Evolutionary conservation across 2,888 invertebrate species (phyloP), one percentile per base, ranked within the genome.

Genomic region (Chloroclystis v-ata): DNA sequence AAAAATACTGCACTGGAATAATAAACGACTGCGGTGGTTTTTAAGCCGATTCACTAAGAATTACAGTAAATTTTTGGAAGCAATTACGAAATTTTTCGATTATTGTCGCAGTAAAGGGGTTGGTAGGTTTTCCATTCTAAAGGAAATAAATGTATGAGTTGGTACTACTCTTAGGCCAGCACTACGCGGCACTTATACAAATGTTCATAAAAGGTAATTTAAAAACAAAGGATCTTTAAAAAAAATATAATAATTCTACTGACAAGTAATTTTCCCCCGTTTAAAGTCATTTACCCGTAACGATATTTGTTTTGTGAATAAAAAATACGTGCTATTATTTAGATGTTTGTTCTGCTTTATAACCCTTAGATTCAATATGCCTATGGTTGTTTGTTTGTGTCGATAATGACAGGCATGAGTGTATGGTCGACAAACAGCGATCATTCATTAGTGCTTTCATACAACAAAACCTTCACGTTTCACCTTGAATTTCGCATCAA

Each of bases 401-500:
- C 37, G 44, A 37, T 54, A 56, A 54, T 52, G 52, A 49, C 46
- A 20, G 5, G 48, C 47, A 40, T 46, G 50, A 24, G 37, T 51
- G 49, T 52, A 32, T 52, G 41, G 37, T 26, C 35, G 49, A 50
- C 56, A 54, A 56, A 48, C 47, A 49, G 44, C 42, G 41, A 50
- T 53, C 53, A 56, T 58, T 56, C 54, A 58, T 56, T 54, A 48
- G 26, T 46, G 8, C 45, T 49, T 48, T 49, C 42, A 42, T 40
- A 44, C 40, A 47, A 52, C 49, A 43, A 54, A 56, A 10, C 52
- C 47, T 50, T 49, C 20, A 35, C 49, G n/a, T n/a, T n/a, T 58
- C 56, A 58, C 58, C 58, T 58, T 58, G 58, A 37, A 49, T 39
- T 48, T 53, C 41, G 42, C 37, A 33, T 40, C 49, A 56, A 39